A percentile compares a stretch with the other conserved stretches of the same genome.
phyloP scores from a whole-genome alignment of 92 coral and sea anemone species.

The Parazoanthus atlanticus region DNA sequence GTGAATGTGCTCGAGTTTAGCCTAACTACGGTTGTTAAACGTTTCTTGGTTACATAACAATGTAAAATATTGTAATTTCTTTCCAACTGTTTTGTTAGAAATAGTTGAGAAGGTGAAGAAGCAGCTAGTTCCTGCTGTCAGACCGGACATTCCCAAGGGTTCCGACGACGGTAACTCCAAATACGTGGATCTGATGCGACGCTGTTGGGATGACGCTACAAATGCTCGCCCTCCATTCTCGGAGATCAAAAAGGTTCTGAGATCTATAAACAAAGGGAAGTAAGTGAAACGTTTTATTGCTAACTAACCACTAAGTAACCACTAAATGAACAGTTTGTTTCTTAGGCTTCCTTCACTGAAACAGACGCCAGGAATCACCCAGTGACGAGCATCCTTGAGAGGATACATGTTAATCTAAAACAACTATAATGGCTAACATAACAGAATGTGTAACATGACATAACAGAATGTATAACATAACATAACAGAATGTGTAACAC shows the following conservation, averaged over 20 bases:
- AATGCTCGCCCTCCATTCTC: slow-evolving; percentile 61
- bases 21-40: too few species aligned
- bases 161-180: slow-evolving; percentile 43
- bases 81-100: slow-evolving; percentile 48
- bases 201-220: slow-evolving; percentile 77
- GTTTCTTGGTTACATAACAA: too few species aligned
- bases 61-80: background rate
- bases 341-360: too few species aligned
- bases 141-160: slow-evolving; percentile 71
- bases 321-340: too few species aligned
- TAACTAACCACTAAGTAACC: background rate
- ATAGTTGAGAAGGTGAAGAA: slow-evolving; percentile 61
- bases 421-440: too few species aligned
- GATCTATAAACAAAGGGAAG: slow-evolving; percentile 66
- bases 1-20: too few species aligned
- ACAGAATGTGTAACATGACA: too few species aligned
- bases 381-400: too few species aligned
- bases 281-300: slow-evolving; percentile 35
- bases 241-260: slow-evolving; percentile 57
- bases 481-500: too few species aligned
- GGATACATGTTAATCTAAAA: too few species aligned
- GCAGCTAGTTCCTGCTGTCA: slow-evolving; percentile 54
- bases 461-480: too few species aligned
- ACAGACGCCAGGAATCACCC: too few species aligned
- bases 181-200: slow-evolving; percentile 49